Base-by-base conservation (phyloP, 2,113 vertebrate species). In the Rhinoptilus africanus region DNA sequence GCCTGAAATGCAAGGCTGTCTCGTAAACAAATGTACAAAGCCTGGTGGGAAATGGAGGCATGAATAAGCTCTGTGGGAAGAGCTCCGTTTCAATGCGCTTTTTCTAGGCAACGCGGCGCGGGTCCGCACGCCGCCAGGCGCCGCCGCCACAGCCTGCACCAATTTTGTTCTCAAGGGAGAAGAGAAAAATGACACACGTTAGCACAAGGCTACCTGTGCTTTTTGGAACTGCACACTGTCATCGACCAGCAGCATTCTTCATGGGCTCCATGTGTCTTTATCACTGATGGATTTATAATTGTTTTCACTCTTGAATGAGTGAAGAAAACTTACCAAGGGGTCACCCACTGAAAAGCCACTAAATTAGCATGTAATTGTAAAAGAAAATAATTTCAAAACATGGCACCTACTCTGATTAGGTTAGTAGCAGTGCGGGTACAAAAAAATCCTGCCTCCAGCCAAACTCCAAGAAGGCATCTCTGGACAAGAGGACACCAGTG, bases 1-100 rank as follows among this genome's bases (percentile, higher is more conserved):
- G 84, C 81, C 81, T 91, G 89, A 92, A 96, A 95, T 67, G 60
- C 91, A 94, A 87, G 63, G 87, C 90, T 82, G 88, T 68, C 91
- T 95, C 71, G 79, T 92, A 96, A 96, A 97, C 94, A 89, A 97
- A 97, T 66, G 84, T 13, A 63, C 76, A 84, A 56, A 75, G 96
- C 79, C 92, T 71, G 62, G 32, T 78, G 60, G 51, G 47, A 73
- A 71, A 86, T 37, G 83, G 57, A 92, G 69, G 83, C 75, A 78
- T 39, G 69, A 81, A 91, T 74, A 80, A 79, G 54, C 53, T 51
- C 77, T 88, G 71, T 15, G 77, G 63, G 84, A 91, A 93, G 63
- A 82, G 71, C 71, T 92, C 28, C 8, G 1, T 84, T 41, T 37
- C 73, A 16, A 2, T 3, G 47, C 4, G 1, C 18, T 59, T 53